These are phyloP conservation scores for Guaruba guarouba DNA, from an alignment of 2,113 vertebrate genomes.

Conservation along the genomic window DNA sequence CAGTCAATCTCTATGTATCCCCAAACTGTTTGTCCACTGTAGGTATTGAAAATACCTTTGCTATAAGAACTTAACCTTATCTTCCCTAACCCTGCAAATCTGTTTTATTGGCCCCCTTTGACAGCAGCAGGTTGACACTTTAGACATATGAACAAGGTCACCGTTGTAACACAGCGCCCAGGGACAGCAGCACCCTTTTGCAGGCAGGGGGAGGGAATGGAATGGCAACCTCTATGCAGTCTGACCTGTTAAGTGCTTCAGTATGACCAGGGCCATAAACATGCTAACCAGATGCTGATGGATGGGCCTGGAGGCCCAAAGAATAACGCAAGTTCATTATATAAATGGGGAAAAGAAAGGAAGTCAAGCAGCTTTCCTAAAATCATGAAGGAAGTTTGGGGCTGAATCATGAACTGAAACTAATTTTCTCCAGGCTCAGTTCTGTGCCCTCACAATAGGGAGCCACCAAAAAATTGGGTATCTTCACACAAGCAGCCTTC, in stretches of 20 bases:
- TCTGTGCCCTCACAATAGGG: conserved; percentile 12
- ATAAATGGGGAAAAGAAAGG: not conserved
- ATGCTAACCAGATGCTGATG: conserved; percentile 57
- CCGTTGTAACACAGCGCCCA: not conserved
- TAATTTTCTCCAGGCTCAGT: conserved; percentile 46
- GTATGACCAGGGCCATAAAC: conserved; percentile 27
- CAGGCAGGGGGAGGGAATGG: not conserved
- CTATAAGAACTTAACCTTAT: not conserved
- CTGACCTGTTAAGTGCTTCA: conserved; percentile 18
- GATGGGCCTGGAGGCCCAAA: conserved; percentile 50
- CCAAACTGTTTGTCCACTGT: accelerated
- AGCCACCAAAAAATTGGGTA: conserved; percentile 19
- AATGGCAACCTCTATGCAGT: not conserved
- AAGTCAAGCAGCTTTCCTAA: conserved; percentile 52
- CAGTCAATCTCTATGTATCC: not conserved
- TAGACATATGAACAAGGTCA: not conserved
- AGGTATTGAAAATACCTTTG: not conserved
- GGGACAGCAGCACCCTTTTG: not conserved
- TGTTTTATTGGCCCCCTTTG: not conserved
- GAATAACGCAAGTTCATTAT: conserved; percentile 29
- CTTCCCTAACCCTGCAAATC: not conserved
- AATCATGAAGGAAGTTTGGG: conserved; percentile 51
- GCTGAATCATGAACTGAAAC: conserved; percentile 44
- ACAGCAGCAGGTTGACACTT: not conserved
- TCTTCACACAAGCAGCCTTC: conserved; percentile 48